Percentiles rank a stretch among this genome's conserved stretches.
phyloP scores from a whole-genome alignment of 2,888 invertebrate species.

The Melanotus villosus region DNA sequence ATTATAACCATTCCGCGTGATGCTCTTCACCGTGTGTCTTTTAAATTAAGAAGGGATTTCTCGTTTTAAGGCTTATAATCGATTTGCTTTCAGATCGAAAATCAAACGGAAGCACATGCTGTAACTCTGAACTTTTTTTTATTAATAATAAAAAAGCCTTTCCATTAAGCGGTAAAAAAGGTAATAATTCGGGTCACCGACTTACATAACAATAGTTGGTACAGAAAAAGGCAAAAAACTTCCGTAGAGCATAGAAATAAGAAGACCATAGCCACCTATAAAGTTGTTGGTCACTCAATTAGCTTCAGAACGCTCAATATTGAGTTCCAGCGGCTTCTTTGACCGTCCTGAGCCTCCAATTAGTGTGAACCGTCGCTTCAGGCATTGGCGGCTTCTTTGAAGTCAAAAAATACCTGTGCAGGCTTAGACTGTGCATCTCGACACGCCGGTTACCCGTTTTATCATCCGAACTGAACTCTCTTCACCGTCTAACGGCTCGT shows the following conservation, averaged over 20 bases:
- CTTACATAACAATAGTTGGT: slow-evolving; percentile 45
- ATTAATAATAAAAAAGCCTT: slow-evolving; percentile 17
- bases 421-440: slow-evolving; percentile 61
- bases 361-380: slow-evolving; percentile 70
- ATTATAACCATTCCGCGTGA: too few relatives aligned
- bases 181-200: slow-evolving; percentile 44
- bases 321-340: slow-evolving; percentile 69
- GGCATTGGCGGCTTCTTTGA: slow-evolving; percentile 68
- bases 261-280: slow-evolving; percentile 57
- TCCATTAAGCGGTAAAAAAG: slow-evolving; percentile 34
- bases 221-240: slow-evolving; percentile 37
- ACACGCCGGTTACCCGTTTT: slow-evolving; percentile 42
- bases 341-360: slow-evolving; percentile 69
- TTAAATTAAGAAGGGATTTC: too few relatives aligned
- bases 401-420: slow-evolving; percentile 67
- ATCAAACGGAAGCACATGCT: background rate
- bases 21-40: too few relatives aligned
- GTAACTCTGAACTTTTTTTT: background rate
- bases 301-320: slow-evolving; percentile 69
- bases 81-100: background rate
- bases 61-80: too few relatives aligned
- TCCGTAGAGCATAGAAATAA: slow-evolving; percentile 45
- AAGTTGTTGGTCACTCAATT: slow-evolving; percentile 70
- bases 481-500: slow-evolving; percentile 58
- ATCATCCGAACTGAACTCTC: slow-evolving; percentile 26